Percentiles rank a stretch among this genome's conserved stretches.
Conservation (phyloP, 2,797 vertebrate genomes). For the Carcharodon carcharias region DNA sequence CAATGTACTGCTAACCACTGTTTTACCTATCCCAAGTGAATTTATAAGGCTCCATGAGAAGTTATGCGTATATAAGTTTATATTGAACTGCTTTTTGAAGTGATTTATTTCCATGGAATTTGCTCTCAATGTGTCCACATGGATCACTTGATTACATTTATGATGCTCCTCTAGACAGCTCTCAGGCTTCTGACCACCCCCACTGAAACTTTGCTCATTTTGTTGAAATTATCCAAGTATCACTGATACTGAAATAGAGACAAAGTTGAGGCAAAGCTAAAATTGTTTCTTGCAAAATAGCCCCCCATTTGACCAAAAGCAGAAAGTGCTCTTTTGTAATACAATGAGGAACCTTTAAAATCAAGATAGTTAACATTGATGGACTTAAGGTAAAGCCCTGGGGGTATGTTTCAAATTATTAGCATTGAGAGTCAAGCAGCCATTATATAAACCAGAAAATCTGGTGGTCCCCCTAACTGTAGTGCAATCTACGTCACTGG, state of each 20-base stretch:
- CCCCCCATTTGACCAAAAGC: not conserved
- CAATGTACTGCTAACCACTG: not conserved
- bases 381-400: not conserved
- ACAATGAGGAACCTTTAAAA: not conserved
- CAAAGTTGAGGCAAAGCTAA: not conserved
- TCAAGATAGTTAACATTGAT: not conserved
- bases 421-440: not conserved
- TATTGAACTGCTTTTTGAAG: not conserved
- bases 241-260: not conserved
- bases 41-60: not conserved
- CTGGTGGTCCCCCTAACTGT: not conserved
- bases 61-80: not conserved
- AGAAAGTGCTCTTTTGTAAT: not conserved
- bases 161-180: not conserved
- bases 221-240: not conserved
- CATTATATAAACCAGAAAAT: not conserved
- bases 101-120: not conserved
- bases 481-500: not conserved
- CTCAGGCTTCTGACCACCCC: not conserved
- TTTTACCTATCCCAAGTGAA: not conserved
- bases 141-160: not conserved
- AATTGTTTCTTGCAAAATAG: not conserved
- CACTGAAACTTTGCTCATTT: not conserved
- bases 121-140: too few relatives aligned
- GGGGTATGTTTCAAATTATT: not conserved